phyloP scores from a whole-genome alignment of 1,140 invertebrate genomes.

The Xylocopa sonorina region DNA sequence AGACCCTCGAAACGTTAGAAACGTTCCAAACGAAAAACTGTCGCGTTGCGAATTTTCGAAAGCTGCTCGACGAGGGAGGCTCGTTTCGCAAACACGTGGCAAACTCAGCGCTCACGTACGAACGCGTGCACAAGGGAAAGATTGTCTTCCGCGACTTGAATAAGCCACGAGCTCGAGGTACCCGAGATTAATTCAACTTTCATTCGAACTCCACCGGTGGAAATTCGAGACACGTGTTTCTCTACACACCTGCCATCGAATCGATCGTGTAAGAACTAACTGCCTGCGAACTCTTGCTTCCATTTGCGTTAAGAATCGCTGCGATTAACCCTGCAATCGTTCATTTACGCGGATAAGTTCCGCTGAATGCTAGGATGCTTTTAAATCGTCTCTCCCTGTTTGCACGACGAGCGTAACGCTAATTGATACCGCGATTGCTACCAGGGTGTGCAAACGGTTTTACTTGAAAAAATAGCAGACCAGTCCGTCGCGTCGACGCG shows the following conservation, averaged over 20 bases:
- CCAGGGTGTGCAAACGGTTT: no score
- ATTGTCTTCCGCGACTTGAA: slow-evolving; percentile 16
- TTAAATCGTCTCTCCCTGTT: neutral
- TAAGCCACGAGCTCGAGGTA: neutral
- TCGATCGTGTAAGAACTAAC: neutral
- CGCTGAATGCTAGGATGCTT: no score
- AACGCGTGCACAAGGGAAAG: neutral
- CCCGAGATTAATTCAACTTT: slow-evolving; percentile 27
- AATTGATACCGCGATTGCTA: no score
- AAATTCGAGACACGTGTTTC: neutral
- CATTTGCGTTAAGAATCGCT: no score
- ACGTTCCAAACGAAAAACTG: no score
- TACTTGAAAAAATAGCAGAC: no score
- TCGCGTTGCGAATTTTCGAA: no score
- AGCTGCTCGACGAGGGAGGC: no score
- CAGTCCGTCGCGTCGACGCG: no score
- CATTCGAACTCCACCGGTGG: neutral
- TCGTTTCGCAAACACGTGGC: neutral
- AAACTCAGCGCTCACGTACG: neutral
- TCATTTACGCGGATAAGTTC: neutral
- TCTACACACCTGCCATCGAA: neutral
- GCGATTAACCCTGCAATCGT: neutral
- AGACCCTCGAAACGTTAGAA: no score
- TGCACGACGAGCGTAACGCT: no score
- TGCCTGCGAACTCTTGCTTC: no score